Conservation (phyloP, 2,888 invertebrate species). For the Heteromurus nitidus region DNA sequence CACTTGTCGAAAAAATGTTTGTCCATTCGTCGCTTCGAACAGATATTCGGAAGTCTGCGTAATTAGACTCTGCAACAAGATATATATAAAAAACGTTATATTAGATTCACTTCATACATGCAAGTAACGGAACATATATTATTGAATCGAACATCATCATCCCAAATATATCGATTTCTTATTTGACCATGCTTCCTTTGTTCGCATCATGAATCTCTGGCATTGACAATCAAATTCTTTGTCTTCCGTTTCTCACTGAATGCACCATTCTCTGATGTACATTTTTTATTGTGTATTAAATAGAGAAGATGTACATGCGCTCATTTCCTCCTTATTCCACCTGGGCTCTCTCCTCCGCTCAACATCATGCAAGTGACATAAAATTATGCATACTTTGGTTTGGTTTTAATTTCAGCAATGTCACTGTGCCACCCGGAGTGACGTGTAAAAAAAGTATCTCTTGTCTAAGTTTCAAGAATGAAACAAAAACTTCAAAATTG, state of each 20-base stretch:
- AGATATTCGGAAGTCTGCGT: constrained; percentile 72
- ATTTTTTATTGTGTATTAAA: too few relatives aligned
- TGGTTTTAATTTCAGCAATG: constrained; percentile 57
- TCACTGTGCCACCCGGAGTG: constrained; percentile 51
- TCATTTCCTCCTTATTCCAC: background rate
- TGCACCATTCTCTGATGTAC: too few relatives aligned
- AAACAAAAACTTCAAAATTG: too few relatives aligned
- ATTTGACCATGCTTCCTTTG: too few relatives aligned
- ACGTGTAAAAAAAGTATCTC: constrained; percentile 12
- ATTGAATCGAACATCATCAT: too few relatives aligned
- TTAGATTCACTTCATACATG: too few relatives aligned
- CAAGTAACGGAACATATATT: constrained; percentile 3
- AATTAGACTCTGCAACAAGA: constrained; percentile 70
- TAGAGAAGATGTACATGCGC: too few relatives aligned
- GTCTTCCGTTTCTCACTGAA: background rate
- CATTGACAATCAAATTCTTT: constrained; percentile 12
- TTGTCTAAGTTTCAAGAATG: constrained; percentile 50
- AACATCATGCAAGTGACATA: constrained; percentile 14
- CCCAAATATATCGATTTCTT: too few relatives aligned
- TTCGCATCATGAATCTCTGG: too few relatives aligned
- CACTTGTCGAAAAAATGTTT: constrained; percentile 72
- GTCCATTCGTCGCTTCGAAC: constrained; percentile 71
- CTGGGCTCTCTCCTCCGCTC: background rate
- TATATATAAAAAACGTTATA: too few relatives aligned
- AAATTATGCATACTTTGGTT: constrained; percentile 39